Evolutionary conservation across 2,888 invertebrate genomes (phyloP), one percentile per base, ranked within the genome.

Genomic region (Argynnis bischoffii): DNA sequence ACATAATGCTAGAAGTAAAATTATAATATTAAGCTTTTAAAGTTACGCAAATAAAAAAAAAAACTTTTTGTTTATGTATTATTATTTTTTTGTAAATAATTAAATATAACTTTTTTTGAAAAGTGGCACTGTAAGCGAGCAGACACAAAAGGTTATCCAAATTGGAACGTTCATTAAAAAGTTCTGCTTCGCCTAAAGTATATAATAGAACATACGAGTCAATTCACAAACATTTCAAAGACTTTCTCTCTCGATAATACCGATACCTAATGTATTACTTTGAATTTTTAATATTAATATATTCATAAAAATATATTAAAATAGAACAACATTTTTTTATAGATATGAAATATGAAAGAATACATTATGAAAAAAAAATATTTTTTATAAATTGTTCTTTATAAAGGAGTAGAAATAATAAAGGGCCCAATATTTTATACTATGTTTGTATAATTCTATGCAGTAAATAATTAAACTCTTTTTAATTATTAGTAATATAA

Each of bases 91-190:
- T 64, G 48, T 31, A 68, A 64, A 68, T 72, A 69, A 72, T 70
- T 72, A 68, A 66, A 67, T 63, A 63, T 66, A 64, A 64, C 55
- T 74, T 66, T 70, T 31, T 64, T 50, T 66, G 66, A 55, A 59
- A 61, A 69, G 55, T 65, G 65, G 59, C 69, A 60, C 70, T 67
- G 47, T 65, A 69, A 69, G 64, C 69, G 65, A 69, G 54, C 67
- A 64, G 69, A 69, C 66, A 73, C 69, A 75, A 75, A 72, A 73
- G 71, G 69, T 69, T 72, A 70, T 69, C 69, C 72, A 72, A 75
- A 72, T 68, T 66, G 68, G 68, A 72, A 57, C 66, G 70, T 70
- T 72, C 72, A 70, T 72, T 72, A 72, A 72, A 72, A 72, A 72
- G 68, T 72, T 72, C 66, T 70, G 70, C 64, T 68, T 51, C 66